These are phyloP conservation scores for Phrynocephalus versicolor DNA, from an alignment of 2,113 vertebrate species.

Conservation along the genomic window DNA sequence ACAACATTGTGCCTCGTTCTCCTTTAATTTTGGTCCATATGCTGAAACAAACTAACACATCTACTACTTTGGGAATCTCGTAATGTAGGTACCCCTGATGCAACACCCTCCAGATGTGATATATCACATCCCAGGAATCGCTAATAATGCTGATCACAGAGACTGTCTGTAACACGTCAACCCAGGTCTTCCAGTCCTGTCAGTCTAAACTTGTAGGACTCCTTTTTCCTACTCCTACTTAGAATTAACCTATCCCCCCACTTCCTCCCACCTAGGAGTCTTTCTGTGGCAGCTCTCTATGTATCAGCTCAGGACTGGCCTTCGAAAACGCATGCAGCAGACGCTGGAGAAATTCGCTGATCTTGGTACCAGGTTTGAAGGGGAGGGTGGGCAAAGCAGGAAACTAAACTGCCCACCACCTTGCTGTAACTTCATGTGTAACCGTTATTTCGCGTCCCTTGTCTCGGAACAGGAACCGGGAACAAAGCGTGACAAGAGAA, in stretches of 20 bases:
- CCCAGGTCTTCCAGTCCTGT: not conserved
- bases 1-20: too few species aligned
- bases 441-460: too few species aligned
- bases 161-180: not conserved
- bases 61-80: too few species aligned
- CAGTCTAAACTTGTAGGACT: not conserved
- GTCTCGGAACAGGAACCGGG: too few species aligned
- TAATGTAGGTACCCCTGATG: too few species aligned
- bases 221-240: too few species aligned
- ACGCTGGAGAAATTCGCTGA: constrained; percentile 14
- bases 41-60: too few species aligned
- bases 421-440: not conserved
- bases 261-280: constrained; percentile 1
- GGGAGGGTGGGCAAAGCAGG: not conserved
- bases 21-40: too few species aligned
- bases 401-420: too few species aligned
- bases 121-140: too few species aligned
- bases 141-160: too few species aligned
- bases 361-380: not conserved
- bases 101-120: not conserved
- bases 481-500: too few species aligned
- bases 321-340: not conserved
- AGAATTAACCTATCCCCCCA: not conserved
- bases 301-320: constrained; percentile 3
- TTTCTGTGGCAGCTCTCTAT: constrained; percentile 27